These are phyloP conservation scores for Pogonomyrmex californicus DNA, from an alignment of 1,140 invertebrate genomes.

Conservation along the genomic window DNA sequence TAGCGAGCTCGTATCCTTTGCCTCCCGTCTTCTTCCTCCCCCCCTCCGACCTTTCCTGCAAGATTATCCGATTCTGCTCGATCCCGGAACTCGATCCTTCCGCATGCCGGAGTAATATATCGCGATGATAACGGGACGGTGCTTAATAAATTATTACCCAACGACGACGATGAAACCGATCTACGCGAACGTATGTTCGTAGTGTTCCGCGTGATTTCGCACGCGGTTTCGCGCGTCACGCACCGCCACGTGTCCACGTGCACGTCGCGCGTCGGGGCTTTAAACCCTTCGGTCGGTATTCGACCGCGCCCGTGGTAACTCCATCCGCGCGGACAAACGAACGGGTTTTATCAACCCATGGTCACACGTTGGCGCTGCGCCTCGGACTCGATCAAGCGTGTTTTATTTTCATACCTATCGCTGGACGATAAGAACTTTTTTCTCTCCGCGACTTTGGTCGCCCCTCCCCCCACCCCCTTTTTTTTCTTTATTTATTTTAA, in stretches of 20 bases:
- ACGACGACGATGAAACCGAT: constrained; percentile 13
- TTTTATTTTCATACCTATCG: constrained; percentile 45
- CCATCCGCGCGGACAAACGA: constrained; percentile 44
- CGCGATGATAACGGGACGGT: not conserved
- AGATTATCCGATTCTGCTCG: constrained; percentile 9
- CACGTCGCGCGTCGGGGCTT: not conserved
- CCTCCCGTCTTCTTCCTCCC: not conserved
- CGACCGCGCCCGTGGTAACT: constrained; percentile 67
- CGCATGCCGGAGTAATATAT: not conserved
- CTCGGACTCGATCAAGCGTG: constrained; percentile 35
- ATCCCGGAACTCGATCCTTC: not conserved
- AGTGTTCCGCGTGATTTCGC: not conserved
- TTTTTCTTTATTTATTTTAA: not conserved
- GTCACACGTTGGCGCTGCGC: constrained; percentile 61
- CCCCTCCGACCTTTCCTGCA: not conserved
- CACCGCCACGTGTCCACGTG: not conserved
- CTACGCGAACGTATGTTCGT: not conserved
- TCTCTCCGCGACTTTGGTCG: not conserved
- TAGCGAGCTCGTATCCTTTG: not conserved
- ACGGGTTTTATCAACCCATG: constrained; percentile 73
- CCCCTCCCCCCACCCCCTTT: not conserved
- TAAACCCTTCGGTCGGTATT: constrained; percentile 72
- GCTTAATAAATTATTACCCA: not conserved
- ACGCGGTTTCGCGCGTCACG: not conserved
- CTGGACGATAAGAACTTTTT: constrained; percentile 48